A percentile compares a stretch with the other conserved stretches of the same genome.
These are phyloP conservation scores for Esox niger DNA, from an alignment of 2,113 vertebrate species.

Conservation along the genomic window DNA sequence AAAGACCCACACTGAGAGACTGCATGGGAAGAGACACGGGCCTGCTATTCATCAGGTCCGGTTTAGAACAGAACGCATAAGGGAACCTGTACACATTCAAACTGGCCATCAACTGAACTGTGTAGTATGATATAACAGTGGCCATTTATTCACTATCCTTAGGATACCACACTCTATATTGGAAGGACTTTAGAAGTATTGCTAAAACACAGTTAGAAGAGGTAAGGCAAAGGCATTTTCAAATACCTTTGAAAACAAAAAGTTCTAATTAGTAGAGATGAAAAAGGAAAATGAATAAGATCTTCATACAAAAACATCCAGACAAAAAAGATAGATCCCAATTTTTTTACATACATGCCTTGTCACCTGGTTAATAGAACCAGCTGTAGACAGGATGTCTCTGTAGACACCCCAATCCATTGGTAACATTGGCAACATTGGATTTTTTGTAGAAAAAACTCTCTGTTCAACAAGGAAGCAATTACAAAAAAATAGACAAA, in stretches of 20 bases:
- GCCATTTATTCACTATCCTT: background rate
- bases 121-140: constrained; percentile 8
- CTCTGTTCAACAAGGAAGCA: constrained; percentile 1
- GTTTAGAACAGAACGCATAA: constrained; percentile 48
- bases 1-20: constrained; percentile 56
- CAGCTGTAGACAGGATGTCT: background rate
- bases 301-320: background rate
- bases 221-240: no score
- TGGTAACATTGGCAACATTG: background rate
- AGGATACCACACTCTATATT: background rate
- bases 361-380: background rate
- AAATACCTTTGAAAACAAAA: no score
- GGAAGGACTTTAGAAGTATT: no score
- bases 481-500: constrained; percentile 22
- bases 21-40: constrained; percentile 44
- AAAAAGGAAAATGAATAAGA: background rate
- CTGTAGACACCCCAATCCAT: background rate
- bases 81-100: constrained; percentile 37
- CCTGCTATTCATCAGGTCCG: constrained; percentile 65
- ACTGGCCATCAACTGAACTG: constrained; percentile 41
- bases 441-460: background rate
- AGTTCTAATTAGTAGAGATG: no score
- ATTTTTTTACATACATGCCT: background rate
- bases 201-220: no score
- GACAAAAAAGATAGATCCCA: background rate